Conservation (phyloP, 2,797 vertebrate species). For the Xiphorhynchus erythropygius region DNA sequence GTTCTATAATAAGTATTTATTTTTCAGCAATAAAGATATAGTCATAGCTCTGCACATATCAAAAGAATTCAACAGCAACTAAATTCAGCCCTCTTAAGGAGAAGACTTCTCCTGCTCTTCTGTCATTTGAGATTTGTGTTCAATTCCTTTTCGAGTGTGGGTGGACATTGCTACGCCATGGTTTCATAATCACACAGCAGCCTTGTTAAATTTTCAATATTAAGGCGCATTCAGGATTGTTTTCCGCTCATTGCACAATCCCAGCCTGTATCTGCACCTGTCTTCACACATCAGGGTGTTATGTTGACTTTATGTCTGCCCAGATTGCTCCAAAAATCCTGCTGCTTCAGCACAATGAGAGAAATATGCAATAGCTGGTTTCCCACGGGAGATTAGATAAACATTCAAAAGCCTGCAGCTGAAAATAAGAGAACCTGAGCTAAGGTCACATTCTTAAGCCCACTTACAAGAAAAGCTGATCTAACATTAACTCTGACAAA, state of each 20-base stretch:
- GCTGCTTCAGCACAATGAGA: not conserved
- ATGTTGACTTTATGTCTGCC: not conserved
- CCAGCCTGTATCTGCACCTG: not conserved
- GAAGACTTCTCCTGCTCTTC: not conserved
- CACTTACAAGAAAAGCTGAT: not conserved
- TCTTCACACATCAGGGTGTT: not conserved
- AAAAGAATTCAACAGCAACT: not conserved
- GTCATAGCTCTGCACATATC: not conserved
- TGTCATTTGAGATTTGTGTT: not conserved
- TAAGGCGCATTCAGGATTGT: not conserved
- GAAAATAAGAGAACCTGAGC: not conserved
- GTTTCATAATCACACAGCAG: not conserved
- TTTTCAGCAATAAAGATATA: not conserved
- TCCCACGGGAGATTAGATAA: not conserved
- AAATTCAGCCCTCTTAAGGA: not conserved
- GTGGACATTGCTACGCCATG: not conserved
- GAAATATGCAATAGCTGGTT: not conserved
- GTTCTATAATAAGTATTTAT: not conserved
- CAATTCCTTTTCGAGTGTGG: not conserved
- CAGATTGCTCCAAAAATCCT: not conserved
- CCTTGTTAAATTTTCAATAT: not conserved
- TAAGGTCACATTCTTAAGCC: not conserved
- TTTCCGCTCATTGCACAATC: not conserved
- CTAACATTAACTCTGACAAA: not conserved
- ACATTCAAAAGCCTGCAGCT: fast-evolving